These are phyloP conservation scores for Eupithecia inturbata DNA, from an alignment of 2,888 invertebrate species.

Conservation along the genomic window DNA sequence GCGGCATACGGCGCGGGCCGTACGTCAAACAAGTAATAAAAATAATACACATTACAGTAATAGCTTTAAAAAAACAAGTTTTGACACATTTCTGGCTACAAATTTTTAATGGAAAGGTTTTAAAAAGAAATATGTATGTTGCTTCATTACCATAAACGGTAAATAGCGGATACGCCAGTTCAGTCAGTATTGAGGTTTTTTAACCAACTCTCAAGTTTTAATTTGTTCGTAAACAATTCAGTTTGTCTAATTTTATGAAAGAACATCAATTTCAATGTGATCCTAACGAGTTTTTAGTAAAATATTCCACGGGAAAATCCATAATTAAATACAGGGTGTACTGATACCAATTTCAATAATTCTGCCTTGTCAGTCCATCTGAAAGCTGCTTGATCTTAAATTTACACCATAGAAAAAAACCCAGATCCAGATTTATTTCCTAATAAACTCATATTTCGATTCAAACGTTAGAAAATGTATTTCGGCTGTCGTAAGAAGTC, in stretches of 20 bases:
- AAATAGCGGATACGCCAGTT: not conserved
- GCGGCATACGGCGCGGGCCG: too few relatives aligned
- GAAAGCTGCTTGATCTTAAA: not conserved
- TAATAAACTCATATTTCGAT: not conserved
- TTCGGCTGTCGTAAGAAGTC: not conserved
- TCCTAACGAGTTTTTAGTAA: slow-evolving; percentile 40
- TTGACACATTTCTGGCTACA: too few relatives aligned
- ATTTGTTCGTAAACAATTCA: slow-evolving; percentile 25
- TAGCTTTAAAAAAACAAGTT: too few relatives aligned
- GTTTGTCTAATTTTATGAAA: slow-evolving; percentile 37
- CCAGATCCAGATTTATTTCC: too few relatives aligned
- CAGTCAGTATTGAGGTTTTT: not conserved
- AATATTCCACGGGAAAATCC: slow-evolving; percentile 18
- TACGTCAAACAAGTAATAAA: too few relatives aligned
- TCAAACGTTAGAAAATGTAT: not conserved
- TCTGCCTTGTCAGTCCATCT: not conserved
- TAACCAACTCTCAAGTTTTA: not conserved
- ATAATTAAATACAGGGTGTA: not conserved
- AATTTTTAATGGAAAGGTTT: not conserved
- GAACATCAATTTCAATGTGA: slow-evolving; percentile 45
- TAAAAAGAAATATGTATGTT: not conserved
- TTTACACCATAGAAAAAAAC: not conserved
- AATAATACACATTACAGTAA: too few relatives aligned
- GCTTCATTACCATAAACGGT: not conserved
- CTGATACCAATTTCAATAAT: not conserved